Percentiles rank a stretch among this genome's conserved stretches.
phyloP scores from a whole-genome alignment of 2,888 invertebrate genomes.

The Agrotis ipsilon region DNA sequence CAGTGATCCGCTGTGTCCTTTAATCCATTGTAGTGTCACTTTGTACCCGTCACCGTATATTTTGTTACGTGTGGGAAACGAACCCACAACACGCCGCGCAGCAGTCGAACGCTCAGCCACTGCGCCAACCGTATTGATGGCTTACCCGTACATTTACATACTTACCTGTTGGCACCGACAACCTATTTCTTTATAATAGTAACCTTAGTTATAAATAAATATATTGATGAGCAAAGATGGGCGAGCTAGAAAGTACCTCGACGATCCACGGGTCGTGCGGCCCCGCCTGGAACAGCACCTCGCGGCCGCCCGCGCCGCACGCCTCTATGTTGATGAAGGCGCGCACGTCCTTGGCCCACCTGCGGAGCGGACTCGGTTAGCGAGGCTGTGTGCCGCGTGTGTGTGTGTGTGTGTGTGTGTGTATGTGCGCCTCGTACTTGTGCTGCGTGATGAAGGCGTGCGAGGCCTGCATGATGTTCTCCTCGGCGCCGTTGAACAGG shows the following conservation, averaged over 20 bases:
- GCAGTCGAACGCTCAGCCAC: too few relatives aligned
- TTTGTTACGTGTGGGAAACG: too few relatives aligned
- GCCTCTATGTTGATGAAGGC: conserved; percentile 97
- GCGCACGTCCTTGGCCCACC: conserved; percentile 93
- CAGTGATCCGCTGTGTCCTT: too few relatives aligned
- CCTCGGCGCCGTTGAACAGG: conserved; percentile 98
- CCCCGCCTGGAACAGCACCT: conserved; percentile 96
- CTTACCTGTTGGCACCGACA: too few relatives aligned
- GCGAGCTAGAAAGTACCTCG: conserved; percentile 78
- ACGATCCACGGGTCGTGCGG: conserved; percentile 94
- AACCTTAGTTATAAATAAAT: background rate
- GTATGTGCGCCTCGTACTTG: conserved; percentile 77
- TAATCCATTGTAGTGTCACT: too few relatives aligned
- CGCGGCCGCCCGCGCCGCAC: conserved; percentile 96
- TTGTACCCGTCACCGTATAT: too few relatives aligned
- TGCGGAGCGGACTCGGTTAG: conserved; percentile 54
- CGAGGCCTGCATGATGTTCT: conserved; percentile 96
- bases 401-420: background rate
- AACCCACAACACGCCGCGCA: too few relatives aligned
- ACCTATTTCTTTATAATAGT: too few relatives aligned
- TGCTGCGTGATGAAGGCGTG: conserved; percentile 98
- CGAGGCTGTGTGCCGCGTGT: too few relatives aligned
- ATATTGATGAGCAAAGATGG: background rate
- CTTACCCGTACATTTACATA: too few relatives aligned
- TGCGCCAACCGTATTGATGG: too few relatives aligned